phyloP scores from a whole-genome alignment of 2,797 vertebrate genomes.

The Sitta carolinensis region DNA sequence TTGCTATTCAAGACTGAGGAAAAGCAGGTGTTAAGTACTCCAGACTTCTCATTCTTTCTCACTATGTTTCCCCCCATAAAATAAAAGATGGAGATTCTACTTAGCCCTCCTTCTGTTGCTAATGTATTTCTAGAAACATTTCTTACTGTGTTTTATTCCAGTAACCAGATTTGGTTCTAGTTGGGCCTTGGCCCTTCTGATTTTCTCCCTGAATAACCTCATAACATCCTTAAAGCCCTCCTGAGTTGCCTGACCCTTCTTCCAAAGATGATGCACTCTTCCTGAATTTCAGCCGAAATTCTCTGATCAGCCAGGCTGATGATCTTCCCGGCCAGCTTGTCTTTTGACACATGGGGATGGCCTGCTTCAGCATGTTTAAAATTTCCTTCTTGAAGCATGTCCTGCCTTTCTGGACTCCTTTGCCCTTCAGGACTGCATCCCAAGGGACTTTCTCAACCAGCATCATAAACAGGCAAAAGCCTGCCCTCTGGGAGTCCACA shows the following conservation, averaged over 20 bases:
- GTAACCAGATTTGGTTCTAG: not conserved
- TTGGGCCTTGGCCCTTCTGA: not conserved
- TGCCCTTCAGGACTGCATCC: not conserved
- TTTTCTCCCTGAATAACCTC: not conserved
- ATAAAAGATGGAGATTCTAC: not conserved
- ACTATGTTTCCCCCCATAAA: not conserved
- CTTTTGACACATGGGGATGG: not conserved
- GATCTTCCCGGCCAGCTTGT: not conserved
- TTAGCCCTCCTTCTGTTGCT: not conserved
- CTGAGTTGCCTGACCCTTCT: not conserved
- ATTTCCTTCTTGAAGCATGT: not conserved
- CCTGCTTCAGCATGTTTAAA: rapidly evolving
- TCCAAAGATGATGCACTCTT: not conserved
- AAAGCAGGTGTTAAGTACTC: not conserved
- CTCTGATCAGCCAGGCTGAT: not conserved
- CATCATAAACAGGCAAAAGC: not conserved
- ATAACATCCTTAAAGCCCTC: not conserved
- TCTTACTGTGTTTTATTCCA: not conserved
- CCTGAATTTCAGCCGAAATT: not conserved
- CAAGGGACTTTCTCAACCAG: not conserved
- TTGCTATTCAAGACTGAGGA: not conserved
- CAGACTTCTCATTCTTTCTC: not conserved
- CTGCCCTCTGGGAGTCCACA: not conserved
- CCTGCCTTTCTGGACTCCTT: not conserved
- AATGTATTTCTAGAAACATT: not conserved